Evolutionary conservation across 2,888 invertebrate species (phyloP).

Genomic region (Callosobruchus maculatus): DNA sequence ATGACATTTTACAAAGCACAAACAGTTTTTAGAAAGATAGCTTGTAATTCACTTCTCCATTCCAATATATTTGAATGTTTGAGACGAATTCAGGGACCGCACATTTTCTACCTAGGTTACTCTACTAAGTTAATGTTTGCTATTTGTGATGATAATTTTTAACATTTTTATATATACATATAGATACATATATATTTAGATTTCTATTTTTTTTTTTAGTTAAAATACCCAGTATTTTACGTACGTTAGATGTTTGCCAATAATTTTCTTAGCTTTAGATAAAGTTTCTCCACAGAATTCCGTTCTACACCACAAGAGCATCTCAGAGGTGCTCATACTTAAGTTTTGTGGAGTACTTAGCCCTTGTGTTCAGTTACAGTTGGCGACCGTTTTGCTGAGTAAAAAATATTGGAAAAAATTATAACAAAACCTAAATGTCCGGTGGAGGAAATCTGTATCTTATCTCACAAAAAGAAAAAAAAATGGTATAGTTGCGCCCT

Average conservation of each 20-base stretch:
- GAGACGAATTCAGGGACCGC: conserved; percentile 6
- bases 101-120: conserved; percentile 23
- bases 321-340: conserved; percentile 11
- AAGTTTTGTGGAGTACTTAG: conserved; percentile 25
- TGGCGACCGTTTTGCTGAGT: conserved; percentile 32
- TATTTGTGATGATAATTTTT: conserved; percentile 44
- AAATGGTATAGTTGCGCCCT: too few species aligned
- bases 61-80: neutral
- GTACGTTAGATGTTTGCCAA: conserved; percentile 21
- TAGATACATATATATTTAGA: conserved; percentile 31
- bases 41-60: too few species aligned
- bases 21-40: too few species aligned
- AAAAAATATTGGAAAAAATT: conserved; percentile 15
- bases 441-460: neutral
- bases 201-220: conserved; percentile 36
- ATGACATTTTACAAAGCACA: too few species aligned
- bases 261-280: neutral
- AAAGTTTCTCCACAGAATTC: conserved; percentile 28
- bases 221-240: conserved; percentile 44
- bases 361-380: conserved; percentile 36
- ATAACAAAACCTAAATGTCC: conserved; percentile 1
- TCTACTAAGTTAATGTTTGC: conserved; percentile 36
- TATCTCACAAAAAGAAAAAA: too few species aligned
- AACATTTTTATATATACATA: conserved; percentile 39
- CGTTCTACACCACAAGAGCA: neutral